Percentiles rank a stretch among this genome's conserved stretches.
phyloP scores from a whole-genome alignment of 2,113 vertebrate species.

The Muntiacus reevesi region DNA sequence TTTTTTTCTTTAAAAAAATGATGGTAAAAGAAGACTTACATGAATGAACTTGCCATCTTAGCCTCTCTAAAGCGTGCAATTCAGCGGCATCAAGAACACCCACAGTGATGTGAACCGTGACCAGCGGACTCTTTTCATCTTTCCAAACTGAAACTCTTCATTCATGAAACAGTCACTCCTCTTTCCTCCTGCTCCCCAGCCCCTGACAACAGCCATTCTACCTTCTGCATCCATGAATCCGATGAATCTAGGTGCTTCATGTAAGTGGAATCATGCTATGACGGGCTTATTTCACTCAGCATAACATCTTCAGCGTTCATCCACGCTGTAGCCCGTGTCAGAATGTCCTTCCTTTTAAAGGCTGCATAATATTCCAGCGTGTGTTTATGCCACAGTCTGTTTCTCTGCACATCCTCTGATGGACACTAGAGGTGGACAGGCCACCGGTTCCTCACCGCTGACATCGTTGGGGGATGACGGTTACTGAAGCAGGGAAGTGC shows the following conservation, averaged over 20 bases:
- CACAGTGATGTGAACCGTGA: background rate
- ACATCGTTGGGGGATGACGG: no score
- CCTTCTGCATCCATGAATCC: background rate
- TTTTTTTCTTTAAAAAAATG: background rate
- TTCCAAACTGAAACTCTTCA: background rate
- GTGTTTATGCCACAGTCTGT: background rate
- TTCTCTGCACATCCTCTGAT: background rate
- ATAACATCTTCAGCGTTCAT: no score
- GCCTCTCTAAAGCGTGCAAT: background rate
- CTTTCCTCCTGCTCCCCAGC: accelerated
- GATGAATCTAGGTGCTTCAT: background rate
- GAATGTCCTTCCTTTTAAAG: background rate
- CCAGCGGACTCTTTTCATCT: background rate
- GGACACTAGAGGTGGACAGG: background rate
- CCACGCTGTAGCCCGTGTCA: background rate
- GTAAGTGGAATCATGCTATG: background rate
- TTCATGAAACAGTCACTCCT: background rate
- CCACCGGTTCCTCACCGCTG: no score
- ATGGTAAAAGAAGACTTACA: background rate
- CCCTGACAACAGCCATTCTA: background rate
- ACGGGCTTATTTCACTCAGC: background rate
- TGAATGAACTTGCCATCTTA: background rate
- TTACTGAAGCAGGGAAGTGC: background rate
- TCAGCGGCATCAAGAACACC: background rate
- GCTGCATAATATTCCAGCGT: background rate